Percentiles rank a stretch among this genome's conserved stretches.
Evolutionary conservation across 2,888 invertebrate genomes (phyloP).

Genomic region (Pseudococcus viburni): DNA sequence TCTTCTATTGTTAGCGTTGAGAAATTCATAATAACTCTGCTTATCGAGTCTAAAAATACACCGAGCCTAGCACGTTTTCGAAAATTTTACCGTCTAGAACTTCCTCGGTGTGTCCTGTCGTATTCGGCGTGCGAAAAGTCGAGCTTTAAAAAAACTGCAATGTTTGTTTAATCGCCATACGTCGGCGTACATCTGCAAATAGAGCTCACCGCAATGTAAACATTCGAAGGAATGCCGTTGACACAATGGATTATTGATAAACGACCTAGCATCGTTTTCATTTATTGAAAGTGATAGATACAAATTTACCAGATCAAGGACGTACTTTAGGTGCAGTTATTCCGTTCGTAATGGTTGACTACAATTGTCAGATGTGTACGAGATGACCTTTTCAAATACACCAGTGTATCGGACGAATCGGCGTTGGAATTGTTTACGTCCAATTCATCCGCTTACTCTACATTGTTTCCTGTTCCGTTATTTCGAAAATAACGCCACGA

Average conservation of each 20-base stretch:
- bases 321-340: slow-evolving; percentile 42
- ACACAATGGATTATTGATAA: slow-evolving; percentile 29
- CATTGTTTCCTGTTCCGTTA: not conserved
- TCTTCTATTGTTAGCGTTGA: slow-evolving; percentile 35
- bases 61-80: not conserved
- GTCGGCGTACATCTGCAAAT: not conserved
- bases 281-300: slow-evolving; percentile 47
- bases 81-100: not conserved
- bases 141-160: not conserved
- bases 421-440: not conserved
- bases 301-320: slow-evolving; percentile 48
- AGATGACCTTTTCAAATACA: slow-evolving; percentile 18
- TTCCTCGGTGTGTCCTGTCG: not conserved
- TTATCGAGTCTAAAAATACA: slow-evolving; percentile 45
- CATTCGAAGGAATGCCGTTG: not conserved
- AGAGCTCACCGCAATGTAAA: not conserved
- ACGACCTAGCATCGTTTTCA: slow-evolving; percentile 19
- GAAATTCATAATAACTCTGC: not conserved
- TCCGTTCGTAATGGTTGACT: not conserved
- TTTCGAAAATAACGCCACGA: not conserved
- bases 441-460: not conserved
- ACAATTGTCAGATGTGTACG: not conserved
- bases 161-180: not conserved
- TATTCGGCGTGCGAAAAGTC: not conserved
- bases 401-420: not conserved